These are phyloP conservation scores for Ciconia nigra DNA, from an alignment of 2,797 vertebrate species.

Conservation along the genomic window DNA sequence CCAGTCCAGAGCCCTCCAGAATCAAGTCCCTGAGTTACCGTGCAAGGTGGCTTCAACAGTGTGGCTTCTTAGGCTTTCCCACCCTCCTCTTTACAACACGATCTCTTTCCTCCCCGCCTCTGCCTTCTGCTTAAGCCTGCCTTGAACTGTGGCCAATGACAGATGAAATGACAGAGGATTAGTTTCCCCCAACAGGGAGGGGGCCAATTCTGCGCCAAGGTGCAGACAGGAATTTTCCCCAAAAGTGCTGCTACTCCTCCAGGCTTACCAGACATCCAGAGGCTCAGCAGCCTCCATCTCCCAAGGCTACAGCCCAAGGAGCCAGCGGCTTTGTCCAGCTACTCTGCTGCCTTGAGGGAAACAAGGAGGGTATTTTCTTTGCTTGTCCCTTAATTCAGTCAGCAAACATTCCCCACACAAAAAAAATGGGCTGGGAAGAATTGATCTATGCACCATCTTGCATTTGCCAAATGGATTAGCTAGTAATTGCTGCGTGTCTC, in stretches of 20 bases:
- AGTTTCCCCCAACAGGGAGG: not conserved
- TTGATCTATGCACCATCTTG: constrained; percentile 6
- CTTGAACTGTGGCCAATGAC: rapidly evolving
- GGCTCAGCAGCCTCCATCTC: not conserved
- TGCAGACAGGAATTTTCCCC: not conserved
- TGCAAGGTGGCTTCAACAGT: rapidly evolving
- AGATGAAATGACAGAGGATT: not conserved
- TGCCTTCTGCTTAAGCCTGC: not conserved
- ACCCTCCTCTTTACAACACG: not conserved
- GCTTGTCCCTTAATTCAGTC: constrained; percentile 40
- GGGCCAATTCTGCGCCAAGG: not conserved
- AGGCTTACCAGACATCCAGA: not conserved
- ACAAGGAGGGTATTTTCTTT: constrained; percentile 35
- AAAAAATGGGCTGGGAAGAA: constrained; percentile 30
- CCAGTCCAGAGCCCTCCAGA: not conserved
- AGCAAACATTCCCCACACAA: constrained; percentile 48
- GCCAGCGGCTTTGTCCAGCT: not conserved
- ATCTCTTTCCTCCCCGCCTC: not conserved
- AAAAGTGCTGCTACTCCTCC: rapidly evolving
- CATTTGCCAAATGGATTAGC: constrained; percentile 70
- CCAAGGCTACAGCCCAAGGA: not conserved
- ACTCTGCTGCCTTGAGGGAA: not conserved
- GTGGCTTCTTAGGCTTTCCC: not conserved
- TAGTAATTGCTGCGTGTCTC: constrained; percentile 28
- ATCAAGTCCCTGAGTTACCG: not conserved